These are phyloP conservation scores for Sminthurinus aureus DNA, from an alignment of 2,888 invertebrate genomes.

Conservation along the genomic window DNA sequence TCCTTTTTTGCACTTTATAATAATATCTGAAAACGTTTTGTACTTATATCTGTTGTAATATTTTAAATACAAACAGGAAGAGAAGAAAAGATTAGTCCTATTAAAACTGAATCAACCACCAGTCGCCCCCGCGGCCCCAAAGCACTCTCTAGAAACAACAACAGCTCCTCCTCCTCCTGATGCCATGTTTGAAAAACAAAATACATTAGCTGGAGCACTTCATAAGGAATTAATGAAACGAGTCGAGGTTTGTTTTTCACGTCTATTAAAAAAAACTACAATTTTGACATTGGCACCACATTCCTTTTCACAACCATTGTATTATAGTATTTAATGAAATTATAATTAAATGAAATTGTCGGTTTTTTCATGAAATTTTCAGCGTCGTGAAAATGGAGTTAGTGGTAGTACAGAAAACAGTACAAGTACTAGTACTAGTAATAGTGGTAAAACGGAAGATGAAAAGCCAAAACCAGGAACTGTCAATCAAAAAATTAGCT, in stretches of 20 bases:
- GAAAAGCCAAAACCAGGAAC: constrained; percentile 55
- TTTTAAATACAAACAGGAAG: constrained; percentile 48
- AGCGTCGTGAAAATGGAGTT: constrained; percentile 52
- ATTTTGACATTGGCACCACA: neutral
- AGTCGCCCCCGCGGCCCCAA: neutral
- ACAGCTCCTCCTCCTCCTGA: constrained; percentile 41
- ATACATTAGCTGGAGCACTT: constrained; percentile 74
- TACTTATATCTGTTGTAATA: neutral
- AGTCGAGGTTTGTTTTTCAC: constrained; percentile 67
- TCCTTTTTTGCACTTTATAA: no score
- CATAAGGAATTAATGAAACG: constrained; percentile 74
- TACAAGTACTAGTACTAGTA: neutral
- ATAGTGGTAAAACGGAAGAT: constrained; percentile 43
- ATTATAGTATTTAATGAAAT: no score
- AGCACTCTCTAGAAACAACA: constrained; percentile 38
- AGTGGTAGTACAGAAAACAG: constrained; percentile 18
- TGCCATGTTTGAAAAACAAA: constrained; percentile 56
- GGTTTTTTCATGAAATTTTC: no score
- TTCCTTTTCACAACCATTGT: neutral
- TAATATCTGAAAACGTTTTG: no score
- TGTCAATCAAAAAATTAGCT: constrained; percentile 52
- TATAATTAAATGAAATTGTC: neutral
- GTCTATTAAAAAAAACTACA: neutral
- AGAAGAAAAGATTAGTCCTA: constrained; percentile 50
- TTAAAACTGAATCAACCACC: constrained; percentile 42